Evolutionary conservation across 2,113 vertebrate species (phyloP), one percentile per base, ranked within the genome.

Genomic region (mouse (Mus musculus)): DNA sequence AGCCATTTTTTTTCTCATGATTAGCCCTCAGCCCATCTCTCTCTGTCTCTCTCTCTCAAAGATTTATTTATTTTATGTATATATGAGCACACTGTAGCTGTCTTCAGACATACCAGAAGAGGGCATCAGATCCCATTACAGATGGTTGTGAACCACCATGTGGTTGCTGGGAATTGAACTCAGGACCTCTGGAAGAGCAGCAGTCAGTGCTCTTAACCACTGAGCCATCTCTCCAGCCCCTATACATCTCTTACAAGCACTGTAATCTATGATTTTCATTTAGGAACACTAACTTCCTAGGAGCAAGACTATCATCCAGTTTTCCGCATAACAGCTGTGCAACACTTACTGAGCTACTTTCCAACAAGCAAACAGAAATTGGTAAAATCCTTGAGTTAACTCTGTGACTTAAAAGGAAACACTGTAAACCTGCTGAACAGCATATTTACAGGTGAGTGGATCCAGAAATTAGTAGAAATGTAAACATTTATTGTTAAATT

Each of bases 401-500:
- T 52, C 0, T 39, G 56, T 46, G 22, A 85, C 69, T 86, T 78
- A 65, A 94, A 76, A 93, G 91, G 77, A 89, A 97, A 93, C 8
- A 78, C 14, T 87, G 14, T 82, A 61, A 90, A 85, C 59, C 77
- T 90, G 89, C n/a, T 89, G 24, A 90, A 36, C 85, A 89, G 72
- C 33, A 0, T 59, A 82, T 78, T 93, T 82, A 87, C 22, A 97
- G 71, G 13, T 90, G 56, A 87, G 76, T 56, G n/a, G 56, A 82
- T 82, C 59, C 71, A 96, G 67, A 92, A 87, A 88, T 87, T 78
- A 96, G 65, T 95, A 97, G 67, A 96, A 97, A 97, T 95, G 11
- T 85, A 94, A 77, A 96, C 76, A 49, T 97, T 97, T 97, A 97
- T 93, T 98, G 28, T 96, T 94, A 95, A 90, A 94, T 67, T 89